phyloP scores from a whole-genome alignment of 2,113 vertebrate species.

The Nothoprocta perdicaria region DNA sequence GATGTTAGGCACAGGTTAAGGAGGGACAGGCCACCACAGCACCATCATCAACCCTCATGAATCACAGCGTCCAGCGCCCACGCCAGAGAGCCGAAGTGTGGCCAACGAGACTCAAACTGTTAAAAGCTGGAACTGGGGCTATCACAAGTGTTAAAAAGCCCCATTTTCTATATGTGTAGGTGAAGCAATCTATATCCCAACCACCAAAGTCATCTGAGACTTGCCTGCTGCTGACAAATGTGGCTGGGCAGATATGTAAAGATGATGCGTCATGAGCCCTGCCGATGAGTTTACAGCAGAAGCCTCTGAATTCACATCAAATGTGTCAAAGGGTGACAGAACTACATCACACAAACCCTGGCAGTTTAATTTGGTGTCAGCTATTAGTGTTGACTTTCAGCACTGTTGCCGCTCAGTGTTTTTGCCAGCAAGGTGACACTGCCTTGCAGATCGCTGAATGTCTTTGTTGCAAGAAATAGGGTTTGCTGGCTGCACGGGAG shows the following conservation, averaged over 20 bases:
- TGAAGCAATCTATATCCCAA: slow-evolving; percentile 66
- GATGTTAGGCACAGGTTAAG: slow-evolving; percentile 33
- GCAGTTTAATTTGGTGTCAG: slow-evolving; percentile 80
- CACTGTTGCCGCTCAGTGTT: slow-evolving; percentile 66
- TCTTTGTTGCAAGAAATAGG: slow-evolving; percentile 72
- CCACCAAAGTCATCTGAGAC: slow-evolving; percentile 52
- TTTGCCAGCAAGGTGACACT: slow-evolving; percentile 77
- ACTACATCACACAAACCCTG: slow-evolving; percentile 73
- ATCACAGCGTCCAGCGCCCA: neutral
- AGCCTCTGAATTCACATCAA: slow-evolving; percentile 71
- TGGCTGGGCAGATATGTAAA: slow-evolving; percentile 76
- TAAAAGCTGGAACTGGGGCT: slow-evolving; percentile 40
- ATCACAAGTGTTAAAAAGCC: slow-evolving; percentile 57
- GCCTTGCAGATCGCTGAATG: slow-evolving; percentile 69
- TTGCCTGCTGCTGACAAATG: slow-evolving; percentile 67
- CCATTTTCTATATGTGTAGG: slow-evolving; percentile 40
- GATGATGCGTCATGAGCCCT: slow-evolving; percentile 74
- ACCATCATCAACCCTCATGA: slow-evolving; percentile 55
- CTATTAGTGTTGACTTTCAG: slow-evolving; percentile 79
- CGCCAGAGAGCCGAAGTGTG: neutral
- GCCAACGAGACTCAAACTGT: slow-evolving; percentile 54
- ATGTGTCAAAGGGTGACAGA: slow-evolving; percentile 77
- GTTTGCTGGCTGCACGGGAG: slow-evolving; percentile 52
- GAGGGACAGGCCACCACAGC: slow-evolving; percentile 12
- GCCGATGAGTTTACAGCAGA: slow-evolving; percentile 75